Base-by-base conservation (phyloP, 2,888 invertebrate species). In the Polydrusus pterygomalis region DNA sequence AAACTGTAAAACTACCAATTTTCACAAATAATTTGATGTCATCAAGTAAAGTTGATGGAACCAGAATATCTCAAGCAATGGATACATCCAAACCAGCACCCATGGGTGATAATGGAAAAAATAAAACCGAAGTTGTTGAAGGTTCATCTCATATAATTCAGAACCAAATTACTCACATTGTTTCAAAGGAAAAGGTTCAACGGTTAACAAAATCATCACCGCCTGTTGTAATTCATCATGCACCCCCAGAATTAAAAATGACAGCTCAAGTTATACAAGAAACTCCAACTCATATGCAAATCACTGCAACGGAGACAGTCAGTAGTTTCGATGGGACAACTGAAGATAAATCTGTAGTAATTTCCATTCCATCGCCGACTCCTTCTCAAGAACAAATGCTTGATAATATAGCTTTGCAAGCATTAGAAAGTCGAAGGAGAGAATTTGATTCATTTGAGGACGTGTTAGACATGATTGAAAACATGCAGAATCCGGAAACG, bases 391-490 rank as follows among this genome's bases (percentile, higher is more conserved):
- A 92, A 82, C 89, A 91, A 79, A 91, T 91, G 86, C 84, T 92
- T 13, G 91, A 92, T 82, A 91, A 91, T 80, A 91, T 92, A 18
- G 91, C 91, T 0, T 88, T 91, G 87, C 90, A 91, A 82, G 91
- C 91, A 65, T 88, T 91, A 75, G 89, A 88, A 79, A 85, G 85
- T 78, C 88, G 90, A 79, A 84, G 90, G 17, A 87, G 89, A 8
- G 91, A 90, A 67, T 91, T 91, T 15, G 93, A 93, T 82, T 90
- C 91, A 0, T 91, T 93, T 63, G 93, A 93, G 81, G 93, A 93
- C 81, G 92, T 93, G 87, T 86, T 93, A 13, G 92, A 92, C 83
- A 92, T 93, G 89, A 88, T 93, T 54, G 92, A 93, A 80, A 92
- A 92, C 78, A 93, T 93, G 58, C 85, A 85, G 13, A 85, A 85